phyloP scores from a whole-genome alignment of 2,113 vertebrate species.

The Phrynosoma platyrhinos region DNA sequence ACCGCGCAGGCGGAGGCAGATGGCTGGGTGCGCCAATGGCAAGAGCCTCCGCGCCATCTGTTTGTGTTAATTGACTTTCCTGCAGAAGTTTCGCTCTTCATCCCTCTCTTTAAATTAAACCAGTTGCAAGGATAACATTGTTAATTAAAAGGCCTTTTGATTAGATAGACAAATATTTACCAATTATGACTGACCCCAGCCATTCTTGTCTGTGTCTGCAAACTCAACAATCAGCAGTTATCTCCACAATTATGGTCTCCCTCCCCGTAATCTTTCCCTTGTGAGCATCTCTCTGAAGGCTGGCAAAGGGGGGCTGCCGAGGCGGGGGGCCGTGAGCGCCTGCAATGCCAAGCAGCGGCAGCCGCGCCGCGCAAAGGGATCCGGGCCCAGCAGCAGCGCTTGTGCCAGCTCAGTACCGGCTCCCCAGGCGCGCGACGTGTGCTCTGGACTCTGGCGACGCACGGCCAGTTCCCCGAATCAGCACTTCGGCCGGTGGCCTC shows the following conservation, averaged over 20 bases:
- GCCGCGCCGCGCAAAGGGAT: background rate
- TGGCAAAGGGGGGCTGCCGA: background rate
- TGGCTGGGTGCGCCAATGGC: conserved; percentile 73
- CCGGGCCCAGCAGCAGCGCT: background rate
- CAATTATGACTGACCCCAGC: conserved; percentile 76
- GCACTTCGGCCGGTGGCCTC: background rate
- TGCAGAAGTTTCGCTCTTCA: conserved; percentile 66
- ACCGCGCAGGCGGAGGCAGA: conserved; percentile 63
- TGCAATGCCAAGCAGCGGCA: background rate
- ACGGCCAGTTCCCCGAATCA: background rate
- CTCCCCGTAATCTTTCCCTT: background rate
- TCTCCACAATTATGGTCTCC: conserved; percentile 47
- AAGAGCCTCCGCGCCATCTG: conserved; percentile 77
- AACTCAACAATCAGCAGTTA: conserved; percentile 68
- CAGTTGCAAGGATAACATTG: conserved; percentile 78
- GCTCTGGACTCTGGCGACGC: background rate
- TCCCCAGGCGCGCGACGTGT: background rate
- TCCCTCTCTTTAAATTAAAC: conserved; percentile 64
- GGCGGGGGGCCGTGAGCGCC: too few species aligned
- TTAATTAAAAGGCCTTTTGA: conserved; percentile 84
- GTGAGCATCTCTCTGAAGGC: background rate
- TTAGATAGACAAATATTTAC: conserved; percentile 85
- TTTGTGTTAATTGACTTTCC: conserved; percentile 80
- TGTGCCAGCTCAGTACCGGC: background rate
- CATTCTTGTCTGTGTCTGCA: conserved; percentile 63